Evolutionary conservation across 1,140 invertebrate species (phyloP), one percentile per base, ranked within the genome.

Genomic region (Caenorhabditis brenneri): DNA sequence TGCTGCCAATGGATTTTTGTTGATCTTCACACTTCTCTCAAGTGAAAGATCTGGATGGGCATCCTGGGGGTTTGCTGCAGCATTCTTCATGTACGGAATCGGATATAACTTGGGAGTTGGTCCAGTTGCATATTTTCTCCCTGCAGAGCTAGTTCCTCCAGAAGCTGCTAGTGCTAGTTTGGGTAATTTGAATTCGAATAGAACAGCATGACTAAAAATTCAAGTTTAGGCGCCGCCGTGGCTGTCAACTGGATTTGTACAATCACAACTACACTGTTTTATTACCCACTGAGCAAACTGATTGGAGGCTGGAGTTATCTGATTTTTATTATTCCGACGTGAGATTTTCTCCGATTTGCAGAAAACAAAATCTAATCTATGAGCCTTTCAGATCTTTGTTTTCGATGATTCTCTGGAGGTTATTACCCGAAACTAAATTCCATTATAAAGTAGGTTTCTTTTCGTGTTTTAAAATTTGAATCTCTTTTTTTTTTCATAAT

Each of bases 311-410:
- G 83, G 82, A 88, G 86, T 69, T 88, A 88, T 78, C 55, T 88
- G 4, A 31, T 88, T 19, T 88, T 88, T 81, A 87, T 87, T 36
- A 83, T 88, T 79, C 88, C 88, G 9, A 88, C 88, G 84, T 88
- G n/a, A 22, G 84, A 79, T 79, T 55, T 15, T 53, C n/a, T 48
- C 1, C 3, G 1, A 31, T 4, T 29, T 10, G 5, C 27, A 12
- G 10, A 22, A 22, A 0, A 27, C 3, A 12, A 22, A 1, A 51
- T 7, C 22, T n/a, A n/a, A 4, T n/a, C 15, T 51, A 51, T n/a
- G n/a, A n/a, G n/a, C 12, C 6, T 55, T 84, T 42, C 65, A 84
- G 83, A 16, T 65, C 84, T 22, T 2, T 85, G 7, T 85, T 86
- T 24, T 51, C 74, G 27, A 36, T 85, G 31, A 78, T 86, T 39